Conservation (phyloP, 2,888 invertebrate genomes). For the Drosophila vallismaia region DNA sequence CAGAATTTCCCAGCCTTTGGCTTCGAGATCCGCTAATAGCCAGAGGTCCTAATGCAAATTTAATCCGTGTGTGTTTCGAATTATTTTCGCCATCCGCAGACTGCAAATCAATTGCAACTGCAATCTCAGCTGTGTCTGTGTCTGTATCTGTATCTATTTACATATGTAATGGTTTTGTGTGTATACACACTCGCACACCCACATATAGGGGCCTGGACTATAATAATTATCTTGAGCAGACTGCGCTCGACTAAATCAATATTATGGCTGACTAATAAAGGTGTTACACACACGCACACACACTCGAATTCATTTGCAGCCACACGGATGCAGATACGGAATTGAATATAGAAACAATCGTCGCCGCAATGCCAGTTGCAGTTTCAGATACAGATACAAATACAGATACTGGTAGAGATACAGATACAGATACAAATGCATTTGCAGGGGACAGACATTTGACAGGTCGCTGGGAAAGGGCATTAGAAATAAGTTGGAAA, state of each 20-base stretch:
- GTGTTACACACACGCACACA: constrained; percentile 50
- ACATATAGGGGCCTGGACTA: constrained; percentile 14
- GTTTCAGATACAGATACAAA: constrained; percentile 21
- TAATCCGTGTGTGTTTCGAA: constrained; percentile 76
- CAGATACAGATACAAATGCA: constrained; percentile 29
- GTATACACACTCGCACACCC: constrained; percentile 22
- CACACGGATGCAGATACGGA: constrained; percentile 19
- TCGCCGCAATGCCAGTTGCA: constrained; percentile 14
- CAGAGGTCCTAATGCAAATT: constrained; percentile 76
- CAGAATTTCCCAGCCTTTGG: constrained; percentile 14
- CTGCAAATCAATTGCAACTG: constrained; percentile 67
- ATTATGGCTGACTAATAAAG: constrained; percentile 64
- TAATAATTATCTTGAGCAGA: constrained; percentile 50
- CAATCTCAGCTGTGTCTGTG: constrained; percentile 28
- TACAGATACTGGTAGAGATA: not conserved
- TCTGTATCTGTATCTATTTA: constrained; percentile 18
- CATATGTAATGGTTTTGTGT: constrained; percentile 45
- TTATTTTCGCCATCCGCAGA: constrained; percentile 75
- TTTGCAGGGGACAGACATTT: constrained; percentile 29
- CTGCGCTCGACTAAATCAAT: constrained; percentile 74
- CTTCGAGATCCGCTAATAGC: constrained; percentile 62
- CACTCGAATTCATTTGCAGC: not conserved
- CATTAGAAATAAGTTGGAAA: constrained; percentile 43
- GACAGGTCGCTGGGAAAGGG: constrained; percentile 38
- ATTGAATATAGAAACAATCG: constrained; percentile 38